A percentile compares a stretch with the other conserved stretches of the same genome.
Conservation (phyloP, 1,140 invertebrate genomes). For the Drosophila pallidifrons region DNA sequence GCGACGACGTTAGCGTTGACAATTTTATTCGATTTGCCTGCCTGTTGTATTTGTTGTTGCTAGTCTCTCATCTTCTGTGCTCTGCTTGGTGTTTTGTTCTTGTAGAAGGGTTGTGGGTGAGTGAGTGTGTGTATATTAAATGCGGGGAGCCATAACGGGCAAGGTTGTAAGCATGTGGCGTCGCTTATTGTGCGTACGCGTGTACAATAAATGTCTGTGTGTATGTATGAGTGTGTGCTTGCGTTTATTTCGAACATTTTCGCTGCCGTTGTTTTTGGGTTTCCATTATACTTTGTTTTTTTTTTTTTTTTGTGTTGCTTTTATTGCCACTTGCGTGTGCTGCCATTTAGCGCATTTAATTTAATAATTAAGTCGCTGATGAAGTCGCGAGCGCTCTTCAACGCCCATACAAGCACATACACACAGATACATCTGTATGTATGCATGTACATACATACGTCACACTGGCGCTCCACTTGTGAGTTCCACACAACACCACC, state of each 20-base stretch:
- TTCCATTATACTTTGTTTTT: constrained; percentile 53
- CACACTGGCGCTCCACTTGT: neutral
- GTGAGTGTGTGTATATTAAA: constrained; percentile 37
- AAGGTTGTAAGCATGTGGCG: constrained; percentile 74
- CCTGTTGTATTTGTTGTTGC: constrained; percentile 30
- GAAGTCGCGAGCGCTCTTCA: constrained; percentile 62
- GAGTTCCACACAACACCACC: neutral
- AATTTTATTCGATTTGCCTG: constrained; percentile 69
- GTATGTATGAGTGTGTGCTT: constrained; percentile 26
- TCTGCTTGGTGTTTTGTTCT: constrained; percentile 19
- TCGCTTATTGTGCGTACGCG: constrained; percentile 35
- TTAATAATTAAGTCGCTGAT: constrained; percentile 82
- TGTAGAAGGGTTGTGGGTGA: constrained; percentile 48
- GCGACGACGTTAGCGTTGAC: constrained; percentile 35
- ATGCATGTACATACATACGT: neutral
- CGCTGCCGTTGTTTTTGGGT: constrained; percentile 47
- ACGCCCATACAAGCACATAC: constrained; percentile 21
- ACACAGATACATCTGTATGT: constrained; percentile 2
- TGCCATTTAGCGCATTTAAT: constrained; percentile 83
- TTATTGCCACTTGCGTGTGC: constrained; percentile 81
- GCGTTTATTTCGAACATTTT: constrained; percentile 39
- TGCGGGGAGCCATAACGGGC: constrained; percentile 60
- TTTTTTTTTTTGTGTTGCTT: constrained; percentile 47
- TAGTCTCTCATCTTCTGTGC: too few relatives aligned
- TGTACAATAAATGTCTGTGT: constrained; percentile 1